A percentile compares a stretch with the other conserved stretches of the same genome.
Conservation (phyloP, 2,797 vertebrate genomes). For the Chaetodon trifasciatus region DNA sequence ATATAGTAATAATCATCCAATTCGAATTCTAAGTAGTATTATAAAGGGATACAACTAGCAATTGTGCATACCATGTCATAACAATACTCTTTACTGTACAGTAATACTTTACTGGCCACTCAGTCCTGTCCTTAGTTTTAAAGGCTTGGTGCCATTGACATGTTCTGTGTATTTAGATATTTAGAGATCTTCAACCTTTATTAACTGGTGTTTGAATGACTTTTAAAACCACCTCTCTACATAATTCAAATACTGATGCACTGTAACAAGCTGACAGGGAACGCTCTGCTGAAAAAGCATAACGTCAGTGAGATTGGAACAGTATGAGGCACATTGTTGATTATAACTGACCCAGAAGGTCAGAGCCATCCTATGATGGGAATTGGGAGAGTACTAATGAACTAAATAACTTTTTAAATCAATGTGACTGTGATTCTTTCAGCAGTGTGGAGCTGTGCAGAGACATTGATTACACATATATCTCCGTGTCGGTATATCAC, state of each 20-base stretch:
- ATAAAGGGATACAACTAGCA: neutral
- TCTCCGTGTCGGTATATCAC: conserved; percentile 2
- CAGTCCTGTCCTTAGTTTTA: neutral
- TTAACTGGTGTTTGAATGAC: no score
- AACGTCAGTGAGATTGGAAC: neutral
- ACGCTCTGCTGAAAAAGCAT: neutral
- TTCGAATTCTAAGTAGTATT: neutral
- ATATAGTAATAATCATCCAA: neutral
- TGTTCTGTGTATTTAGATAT: no score
- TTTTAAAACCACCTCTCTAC: no score
- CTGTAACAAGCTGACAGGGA: neutral
- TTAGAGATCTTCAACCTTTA: no score
- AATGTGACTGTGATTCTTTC: conserved; percentile 20
- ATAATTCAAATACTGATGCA: no score
- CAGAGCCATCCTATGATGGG: neutral
- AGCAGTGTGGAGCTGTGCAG: neutral
- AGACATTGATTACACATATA: conserved; percentile 19
- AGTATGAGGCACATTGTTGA: neutral
- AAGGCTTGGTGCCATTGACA: no score
- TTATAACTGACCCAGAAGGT: neutral
- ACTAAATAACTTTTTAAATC: conserved; percentile 41
- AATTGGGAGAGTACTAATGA: conserved; percentile 14
- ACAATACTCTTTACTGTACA: neutral
- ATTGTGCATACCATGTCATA: neutral
- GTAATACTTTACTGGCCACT: neutral